A percentile compares a stretch with the other conserved stretches of the same genome.
Conservation (phyloP, 2,888 invertebrate species). For the Drosophila cracens region DNA sequence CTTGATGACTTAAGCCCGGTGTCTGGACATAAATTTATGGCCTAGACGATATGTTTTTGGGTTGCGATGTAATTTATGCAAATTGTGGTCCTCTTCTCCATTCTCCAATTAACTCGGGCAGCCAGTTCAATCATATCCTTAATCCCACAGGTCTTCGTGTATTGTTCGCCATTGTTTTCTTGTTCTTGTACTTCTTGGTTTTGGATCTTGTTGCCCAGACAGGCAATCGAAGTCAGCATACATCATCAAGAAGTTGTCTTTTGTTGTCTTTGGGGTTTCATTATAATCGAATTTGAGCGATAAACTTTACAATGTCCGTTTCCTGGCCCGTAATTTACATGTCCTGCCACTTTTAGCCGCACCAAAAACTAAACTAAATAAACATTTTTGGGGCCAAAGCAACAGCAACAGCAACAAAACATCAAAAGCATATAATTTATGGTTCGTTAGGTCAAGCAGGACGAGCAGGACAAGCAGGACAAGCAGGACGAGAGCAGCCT, state of each 20-base stretch:
- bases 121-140: constrained; percentile 71
- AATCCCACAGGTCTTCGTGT: constrained; percentile 52
- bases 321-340: constrained; percentile 57
- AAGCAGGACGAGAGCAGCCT: constrained; percentile 12
- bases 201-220: constrained; percentile 17
- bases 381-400: constrained; percentile 54
- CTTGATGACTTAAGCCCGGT: constrained; percentile 70
- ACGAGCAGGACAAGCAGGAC: constrained; percentile 5
- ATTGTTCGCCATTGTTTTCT: constrained; percentile 34
- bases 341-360: constrained; percentile 51
- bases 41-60: constrained; percentile 61
- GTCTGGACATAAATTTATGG: constrained; percentile 73
- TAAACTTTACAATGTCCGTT: constrained; percentile 72
- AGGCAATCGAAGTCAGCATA: constrained; percentile 40
- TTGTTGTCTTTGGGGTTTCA: constrained; percentile 67
- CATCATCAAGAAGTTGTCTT: constrained; percentile 53
- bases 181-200: constrained; percentile 7
- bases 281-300: constrained; percentile 81
- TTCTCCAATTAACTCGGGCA: constrained; percentile 67
- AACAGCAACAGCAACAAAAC: constrained; percentile 53
- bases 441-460: constrained; percentile 84
- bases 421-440: constrained; percentile 83
- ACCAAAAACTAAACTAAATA: constrained; percentile 57
- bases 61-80: constrained; percentile 67
- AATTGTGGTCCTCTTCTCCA: constrained; percentile 64